phyloP scores from a whole-genome alignment of 2,797 vertebrate genomes.

The Pseudopleuronectes americanus region DNA sequence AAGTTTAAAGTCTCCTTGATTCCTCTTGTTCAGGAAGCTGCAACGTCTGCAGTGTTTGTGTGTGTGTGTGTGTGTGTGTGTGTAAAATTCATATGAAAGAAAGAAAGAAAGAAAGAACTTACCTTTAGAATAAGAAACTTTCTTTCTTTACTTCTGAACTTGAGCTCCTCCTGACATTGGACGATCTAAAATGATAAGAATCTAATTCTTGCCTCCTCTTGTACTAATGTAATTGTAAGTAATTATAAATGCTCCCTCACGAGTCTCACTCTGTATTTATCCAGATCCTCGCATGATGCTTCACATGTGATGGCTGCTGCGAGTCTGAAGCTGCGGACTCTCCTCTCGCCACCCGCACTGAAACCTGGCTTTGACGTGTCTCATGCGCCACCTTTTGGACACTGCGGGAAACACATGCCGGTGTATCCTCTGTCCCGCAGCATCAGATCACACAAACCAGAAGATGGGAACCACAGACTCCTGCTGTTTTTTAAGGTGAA shows the following conservation, averaged over 20 bases:
- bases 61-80: background rate
- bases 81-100: too few relatives aligned
- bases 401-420: slow-evolving; percentile 41
- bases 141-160: slow-evolving; percentile 34
- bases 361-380: slow-evolving; percentile 64
- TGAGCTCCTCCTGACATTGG: slow-evolving; percentile 26
- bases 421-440: background rate
- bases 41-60: background rate
- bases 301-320: slow-evolving; percentile 25
- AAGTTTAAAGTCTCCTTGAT: background rate
- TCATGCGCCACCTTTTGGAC: slow-evolving; percentile 85
- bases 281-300: slow-evolving; percentile 34
- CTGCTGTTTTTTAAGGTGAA: background rate
- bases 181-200: background rate
- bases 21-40: background rate
- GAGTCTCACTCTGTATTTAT: slow-evolving; percentile 12
- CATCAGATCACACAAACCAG: background rate
- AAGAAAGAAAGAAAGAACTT: slow-evolving; percentile 19
- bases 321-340: slow-evolving; percentile 29
- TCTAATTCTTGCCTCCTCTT: background rate
- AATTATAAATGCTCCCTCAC: background rate
- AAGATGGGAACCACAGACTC: background rate
- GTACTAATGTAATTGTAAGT: background rate
- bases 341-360: slow-evolving; percentile 23
- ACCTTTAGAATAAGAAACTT: slow-evolving; percentile 43